Base-by-base conservation (phyloP, 35 echinoderm and acorn worm species). In the Apostichopus japonicus region DNA sequence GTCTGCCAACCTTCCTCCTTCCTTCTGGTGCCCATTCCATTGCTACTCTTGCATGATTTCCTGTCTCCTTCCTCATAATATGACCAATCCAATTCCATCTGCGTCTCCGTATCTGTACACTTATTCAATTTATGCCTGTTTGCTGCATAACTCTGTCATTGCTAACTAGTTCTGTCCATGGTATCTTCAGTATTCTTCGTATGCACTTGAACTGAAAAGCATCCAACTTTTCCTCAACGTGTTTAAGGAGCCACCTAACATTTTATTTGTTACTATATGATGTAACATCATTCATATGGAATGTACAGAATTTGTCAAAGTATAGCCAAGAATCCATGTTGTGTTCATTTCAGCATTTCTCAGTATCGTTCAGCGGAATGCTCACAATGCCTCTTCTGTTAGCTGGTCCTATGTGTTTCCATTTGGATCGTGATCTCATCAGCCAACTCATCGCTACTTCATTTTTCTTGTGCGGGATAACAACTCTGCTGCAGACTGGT, bases 331-430 rank as follows among this genome's bases (percentile, higher is more conserved):
- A 75, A 75, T 4, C 71, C 22, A 75, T 44, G 33, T 82, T 82
- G 24, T 82, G 6, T 82, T 51, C 6, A 82, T 82, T 19, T 23
- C 86, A 88, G 86, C 86, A 88, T 88, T 88, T 88, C 23, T 88
- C 86, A 16, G 24, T 88, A 22, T 88, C 86, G 15, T 88, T 65
- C 25, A 88, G 86, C 65, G 86, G 86, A 6, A 67, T 88, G 86
- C 86, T 88, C 7, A 72, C 86, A 33, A 63, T 88, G 56, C 86
- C 86, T 10, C n/a, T 88, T 17, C 55, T 88, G 5, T 17, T 88
- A 59, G 65, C 65, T 72, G 65, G 13, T 5, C 86, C 86, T 23
- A 17, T 88, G 10, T 88, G 86, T 23, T 65, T 88, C 15, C 7
- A 88, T 23, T n/a, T 88, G 15, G 57, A 88, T 65, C 86, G 86